Evolutionary conservation across 1,140 invertebrate species (phyloP), one percentile per base, ranked within the genome.

Genomic region (Eriosoma lanigerum): DNA sequence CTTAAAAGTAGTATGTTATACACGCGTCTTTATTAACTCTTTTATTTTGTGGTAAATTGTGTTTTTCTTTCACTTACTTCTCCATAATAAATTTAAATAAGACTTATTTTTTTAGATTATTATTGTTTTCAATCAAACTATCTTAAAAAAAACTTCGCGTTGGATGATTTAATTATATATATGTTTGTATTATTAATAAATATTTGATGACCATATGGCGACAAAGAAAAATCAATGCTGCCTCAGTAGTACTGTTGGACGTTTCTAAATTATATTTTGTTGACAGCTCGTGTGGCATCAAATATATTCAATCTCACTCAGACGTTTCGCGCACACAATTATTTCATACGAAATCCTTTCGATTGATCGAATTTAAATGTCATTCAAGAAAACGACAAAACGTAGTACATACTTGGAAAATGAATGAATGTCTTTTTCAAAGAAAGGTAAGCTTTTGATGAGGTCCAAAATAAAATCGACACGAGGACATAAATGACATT

Each of bases 181-280:
- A n/a, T n/a, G n/a, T n/a, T n/a, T n/a, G n/a, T 66, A 29, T 66
- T 68, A 46, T 68, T 68, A 68, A 68, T 46, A 44, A 24, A 68
- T 21, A 5, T 13, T 46, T 46, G 21, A 21, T 62, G 24, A 68
- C 38, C 12, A 44, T 24, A 24, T 17, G 3, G 29, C 5, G 2
- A 50, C 44, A 26, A 70, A 48, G 9, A 70, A 26, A 26, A 50
- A 13, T 70, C n/a, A 19, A 32, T 32, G 10, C 29, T 32, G 32
- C 17, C 24, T n/a, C 8, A 29, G 26, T 29, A 38, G 21, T 21
- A 46, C 4, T 48, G 66, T 48, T 2, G 13, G 32, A 29, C 50
- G 15, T 70, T 46, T 50, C 15, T 50, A 26, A 70, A 50, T 50
- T 26, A 50, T 50, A 50, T 70, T 70, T 70, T 50, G 38, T 26